Conservation (phyloP, 1,140 invertebrate species). For the Metaphire vulgaris region DNA sequence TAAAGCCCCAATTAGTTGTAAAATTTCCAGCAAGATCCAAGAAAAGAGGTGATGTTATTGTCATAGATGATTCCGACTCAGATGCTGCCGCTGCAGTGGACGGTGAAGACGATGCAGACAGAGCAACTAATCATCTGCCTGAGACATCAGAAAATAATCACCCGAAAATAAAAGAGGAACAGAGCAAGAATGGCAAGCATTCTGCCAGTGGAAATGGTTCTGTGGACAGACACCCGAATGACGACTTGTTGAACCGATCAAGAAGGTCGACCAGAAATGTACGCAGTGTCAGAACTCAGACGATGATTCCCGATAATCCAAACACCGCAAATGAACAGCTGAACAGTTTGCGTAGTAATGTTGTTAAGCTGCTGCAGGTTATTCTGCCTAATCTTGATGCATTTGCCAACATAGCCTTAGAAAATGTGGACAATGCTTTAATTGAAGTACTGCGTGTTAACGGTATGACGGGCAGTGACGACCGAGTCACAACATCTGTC, state of each 20-base stretch:
- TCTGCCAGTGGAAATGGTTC: not conserved
- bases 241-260: not conserved
- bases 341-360: constrained; percentile 32
- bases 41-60: not conserved
- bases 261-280: not conserved
- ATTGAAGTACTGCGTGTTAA: not conserved
- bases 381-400: constrained; percentile 38
- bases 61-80: not conserved
- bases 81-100: not conserved
- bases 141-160: not conserved
- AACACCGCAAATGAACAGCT: constrained; percentile 15
- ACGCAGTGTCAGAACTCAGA: constrained; percentile 2
- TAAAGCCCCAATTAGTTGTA: not conserved
- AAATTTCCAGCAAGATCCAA: not conserved
- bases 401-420: constrained; percentile 31
- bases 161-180: not conserved
- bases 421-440: not conserved
- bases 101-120: not conserved
- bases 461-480: not conserved
- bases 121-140: not conserved
- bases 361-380: constrained; percentile 37
- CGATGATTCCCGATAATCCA: not conserved
- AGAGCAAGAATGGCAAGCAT: not conserved
- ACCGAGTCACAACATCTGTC: too few relatives aligned
- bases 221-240: not conserved